Base-by-base conservation (phyloP, 1,140 invertebrate genomes). In the Drosophila rhopaloa region DNA sequence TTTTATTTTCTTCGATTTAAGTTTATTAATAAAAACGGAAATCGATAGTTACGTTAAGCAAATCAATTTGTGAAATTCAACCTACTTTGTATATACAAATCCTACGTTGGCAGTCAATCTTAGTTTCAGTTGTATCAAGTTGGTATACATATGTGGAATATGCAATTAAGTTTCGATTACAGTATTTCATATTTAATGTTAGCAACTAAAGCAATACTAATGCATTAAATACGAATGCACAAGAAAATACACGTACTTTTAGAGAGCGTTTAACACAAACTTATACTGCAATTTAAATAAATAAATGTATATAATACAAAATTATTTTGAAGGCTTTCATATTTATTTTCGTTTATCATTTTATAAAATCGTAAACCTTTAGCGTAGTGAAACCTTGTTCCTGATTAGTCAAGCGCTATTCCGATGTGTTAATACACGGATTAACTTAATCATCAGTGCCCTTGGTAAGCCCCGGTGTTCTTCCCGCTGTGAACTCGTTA, bases 231-330 rank as follows among this genome's bases (percentile, higher is more conserved):
- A 60, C 47, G 29, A 71, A 38, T 48, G 74, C 50, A 50, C 16
- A 40, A 68, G 10, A 72, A 27, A 60, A 56, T 46, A 76, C 41
- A 68, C 37, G 37, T 76, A 76, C 47, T 75, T 74, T 76, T 74
- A 76, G 68, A 60, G 37, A 73, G 48, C 58, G 59, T 68, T 60
- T 68, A 62, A 54, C 54, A 55, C 61, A 81, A 66, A 55, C 53
- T 57, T 73, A 57, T 66, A 88, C 79, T 76, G 70, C 79, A 85
- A 79, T 61, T 48, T 71, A 70, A 71, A 61, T 51, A 77, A 81
- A 76, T 86, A 73, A 76, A 76, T 86, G 83, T 86, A 86, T 86
- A 86, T 88, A 77, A 77, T 77, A 77, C 75, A 77, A 70, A 76
- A 55, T 11, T 5, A 56, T 29, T 37, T 29, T 27, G 35, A 19